Evolutionary conservation across 2,113 vertebrate species (phyloP).

Genomic region (Gambusia holbrooki): DNA sequence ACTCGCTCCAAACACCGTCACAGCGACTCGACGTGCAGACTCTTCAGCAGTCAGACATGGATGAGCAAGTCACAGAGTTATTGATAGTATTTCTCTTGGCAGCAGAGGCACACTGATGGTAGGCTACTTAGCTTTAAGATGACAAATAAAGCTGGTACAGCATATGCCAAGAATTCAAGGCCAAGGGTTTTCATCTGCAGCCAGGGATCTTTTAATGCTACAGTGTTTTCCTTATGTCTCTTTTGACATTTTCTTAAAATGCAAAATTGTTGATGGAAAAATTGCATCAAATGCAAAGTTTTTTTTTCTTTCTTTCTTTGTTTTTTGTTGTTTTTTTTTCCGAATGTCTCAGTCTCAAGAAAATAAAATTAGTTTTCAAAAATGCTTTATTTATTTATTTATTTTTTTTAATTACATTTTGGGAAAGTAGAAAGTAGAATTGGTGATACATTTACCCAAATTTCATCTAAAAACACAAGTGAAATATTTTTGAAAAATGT

Average conservation of each 20-base stretch:
- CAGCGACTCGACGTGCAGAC: constrained; percentile 2
- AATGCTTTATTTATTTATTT: too few species aligned
- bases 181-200: neutral
- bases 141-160: constrained; percentile 33
- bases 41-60: constrained; percentile 33
- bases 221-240: neutral
- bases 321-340: too few species aligned
- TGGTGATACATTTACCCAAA: too few species aligned
- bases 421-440: neutral
- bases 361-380: neutral
- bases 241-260: constrained; percentile 3
- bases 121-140: constrained; percentile 29
- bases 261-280: neutral
- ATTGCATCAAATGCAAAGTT: neutral
- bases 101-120: constrained; percentile 18
- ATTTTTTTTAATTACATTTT: neutral
- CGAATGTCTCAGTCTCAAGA: neutral
- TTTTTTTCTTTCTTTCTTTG: too few species aligned
- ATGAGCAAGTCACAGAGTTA: constrained; percentile 30
- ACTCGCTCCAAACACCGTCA: constrained; percentile 13
- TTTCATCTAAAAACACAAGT: neutral
- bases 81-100: constrained; percentile 54
- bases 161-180: constrained; percentile 10
- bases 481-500: neutral
- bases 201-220: neutral